Conservation (phyloP, 2,888 invertebrate genomes). For the Eristalinus aeneus region DNA sequence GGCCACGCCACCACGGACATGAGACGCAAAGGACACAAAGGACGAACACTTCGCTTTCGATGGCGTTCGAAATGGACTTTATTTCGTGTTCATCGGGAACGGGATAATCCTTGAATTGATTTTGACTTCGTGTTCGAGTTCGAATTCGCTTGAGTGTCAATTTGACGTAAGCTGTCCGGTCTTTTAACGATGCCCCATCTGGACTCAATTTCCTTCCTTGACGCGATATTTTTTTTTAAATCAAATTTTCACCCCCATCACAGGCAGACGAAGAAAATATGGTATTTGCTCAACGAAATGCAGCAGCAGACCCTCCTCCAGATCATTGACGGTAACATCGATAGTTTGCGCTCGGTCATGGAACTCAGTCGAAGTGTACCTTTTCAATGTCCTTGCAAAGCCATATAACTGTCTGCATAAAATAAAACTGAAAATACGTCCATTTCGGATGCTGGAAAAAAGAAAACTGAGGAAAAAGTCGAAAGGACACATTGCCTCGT, state of each 20-base stretch:
- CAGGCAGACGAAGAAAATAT: neutral
- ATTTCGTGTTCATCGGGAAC: neutral
- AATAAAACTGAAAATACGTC: neutral
- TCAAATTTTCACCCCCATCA: too few species aligned
- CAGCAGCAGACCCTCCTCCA: neutral
- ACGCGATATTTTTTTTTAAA: too few species aligned
- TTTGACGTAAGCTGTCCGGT: too few species aligned
- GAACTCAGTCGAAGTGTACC: neutral
- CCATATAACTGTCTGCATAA: neutral
- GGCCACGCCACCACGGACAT: neutral
- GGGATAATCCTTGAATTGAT: too few species aligned
- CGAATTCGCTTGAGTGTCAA: too few species aligned
- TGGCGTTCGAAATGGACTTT: neutral
- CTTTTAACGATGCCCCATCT: too few species aligned
- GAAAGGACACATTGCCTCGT: neutral
- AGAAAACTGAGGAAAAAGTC: neutral
- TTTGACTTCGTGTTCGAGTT: too few species aligned
- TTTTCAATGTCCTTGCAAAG: neutral
- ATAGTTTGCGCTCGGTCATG: neutral
- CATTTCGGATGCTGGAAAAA: neutral
- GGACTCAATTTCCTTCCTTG: too few species aligned
- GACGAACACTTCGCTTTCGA: neutral
- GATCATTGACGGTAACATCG: neutral
- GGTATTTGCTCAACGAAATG: neutral
- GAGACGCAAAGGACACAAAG: neutral